Percentiles rank a stretch among this genome's conserved stretches.
Conservation (phyloP, 2,888 invertebrate genomes). For the Synergus gifuensis region DNA sequence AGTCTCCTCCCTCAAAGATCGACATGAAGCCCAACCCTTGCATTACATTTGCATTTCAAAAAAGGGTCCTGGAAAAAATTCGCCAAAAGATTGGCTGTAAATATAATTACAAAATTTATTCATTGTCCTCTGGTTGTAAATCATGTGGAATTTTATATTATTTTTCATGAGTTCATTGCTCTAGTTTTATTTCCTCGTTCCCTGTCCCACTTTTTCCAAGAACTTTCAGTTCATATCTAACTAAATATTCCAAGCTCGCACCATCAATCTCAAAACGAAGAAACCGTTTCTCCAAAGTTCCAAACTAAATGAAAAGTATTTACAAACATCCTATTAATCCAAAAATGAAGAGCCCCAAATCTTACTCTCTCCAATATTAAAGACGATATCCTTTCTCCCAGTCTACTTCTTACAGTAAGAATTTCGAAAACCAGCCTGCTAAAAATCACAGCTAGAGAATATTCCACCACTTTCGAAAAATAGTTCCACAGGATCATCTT, state of each 20-base stretch:
- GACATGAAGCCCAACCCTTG: background rate
- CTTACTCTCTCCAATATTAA: constrained; percentile 25
- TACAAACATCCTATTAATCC: background rate
- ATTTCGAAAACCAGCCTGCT: constrained; percentile 12
- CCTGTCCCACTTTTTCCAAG: background rate
- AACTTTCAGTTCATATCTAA: background rate
- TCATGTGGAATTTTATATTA: background rate
- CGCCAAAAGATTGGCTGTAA: background rate
- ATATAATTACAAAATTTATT: background rate
- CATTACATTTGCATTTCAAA: background rate
- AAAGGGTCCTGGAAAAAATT: background rate
- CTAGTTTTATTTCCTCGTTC: background rate
- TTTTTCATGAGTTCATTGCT: background rate
- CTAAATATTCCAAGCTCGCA: background rate
- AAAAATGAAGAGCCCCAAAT: background rate
- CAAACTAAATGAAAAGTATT: background rate
- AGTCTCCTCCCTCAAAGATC: background rate
- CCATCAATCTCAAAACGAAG: background rate
- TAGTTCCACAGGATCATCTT: constrained; percentile 14
- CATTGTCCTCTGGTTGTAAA: background rate
- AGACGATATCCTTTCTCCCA: background rate
- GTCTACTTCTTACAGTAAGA: background rate
- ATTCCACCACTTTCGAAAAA: constrained; percentile 18
- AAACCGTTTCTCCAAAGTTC: background rate
- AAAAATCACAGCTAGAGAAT: constrained; percentile 35